These are phyloP conservation scores for Okamejei kenojei DNA, from an alignment of 2,797 vertebrate genomes.

Conservation along the genomic window DNA sequence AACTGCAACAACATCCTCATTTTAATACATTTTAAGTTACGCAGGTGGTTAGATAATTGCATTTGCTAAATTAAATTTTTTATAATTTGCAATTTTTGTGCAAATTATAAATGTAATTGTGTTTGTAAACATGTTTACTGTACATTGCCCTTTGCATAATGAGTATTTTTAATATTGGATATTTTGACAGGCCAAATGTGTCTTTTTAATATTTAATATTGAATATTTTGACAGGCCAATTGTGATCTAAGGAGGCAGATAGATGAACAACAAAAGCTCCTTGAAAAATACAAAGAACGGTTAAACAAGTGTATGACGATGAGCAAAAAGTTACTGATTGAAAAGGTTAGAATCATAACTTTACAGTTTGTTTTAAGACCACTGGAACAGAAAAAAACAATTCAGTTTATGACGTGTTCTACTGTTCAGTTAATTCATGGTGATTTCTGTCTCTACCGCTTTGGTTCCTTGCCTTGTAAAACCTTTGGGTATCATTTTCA, in stretches of 20 bases:
- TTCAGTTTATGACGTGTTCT: background rate
- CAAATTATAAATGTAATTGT: background rate
- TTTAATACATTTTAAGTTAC: background rate
- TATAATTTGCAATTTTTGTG: background rate
- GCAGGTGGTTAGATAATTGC: background rate
- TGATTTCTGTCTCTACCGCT: background rate
- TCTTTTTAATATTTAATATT: background rate
- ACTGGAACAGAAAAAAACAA: background rate
- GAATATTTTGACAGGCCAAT: slow-evolving; percentile 70
- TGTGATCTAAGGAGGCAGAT: slow-evolving; percentile 99
- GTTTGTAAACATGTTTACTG: background rate
- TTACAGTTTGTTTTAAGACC: background rate
- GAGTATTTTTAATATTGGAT: background rate
- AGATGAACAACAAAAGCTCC: slow-evolving; percentile 98
- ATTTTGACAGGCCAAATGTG: slow-evolving; percentile 84
- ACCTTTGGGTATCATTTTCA: background rate
- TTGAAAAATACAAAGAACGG: slow-evolving; percentile 98
- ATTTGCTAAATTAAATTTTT: background rate
- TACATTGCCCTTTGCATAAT: background rate
- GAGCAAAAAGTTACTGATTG: slow-evolving; percentile 98
- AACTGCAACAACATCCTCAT: background rate
- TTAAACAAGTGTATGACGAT: slow-evolving; percentile 99
- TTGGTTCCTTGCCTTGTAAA: background rate
- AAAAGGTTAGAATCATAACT: slow-evolving; percentile 69
- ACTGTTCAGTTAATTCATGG: background rate